Conservation (phyloP, 2,113 vertebrate species). For the Seriola aureovittata region DNA sequence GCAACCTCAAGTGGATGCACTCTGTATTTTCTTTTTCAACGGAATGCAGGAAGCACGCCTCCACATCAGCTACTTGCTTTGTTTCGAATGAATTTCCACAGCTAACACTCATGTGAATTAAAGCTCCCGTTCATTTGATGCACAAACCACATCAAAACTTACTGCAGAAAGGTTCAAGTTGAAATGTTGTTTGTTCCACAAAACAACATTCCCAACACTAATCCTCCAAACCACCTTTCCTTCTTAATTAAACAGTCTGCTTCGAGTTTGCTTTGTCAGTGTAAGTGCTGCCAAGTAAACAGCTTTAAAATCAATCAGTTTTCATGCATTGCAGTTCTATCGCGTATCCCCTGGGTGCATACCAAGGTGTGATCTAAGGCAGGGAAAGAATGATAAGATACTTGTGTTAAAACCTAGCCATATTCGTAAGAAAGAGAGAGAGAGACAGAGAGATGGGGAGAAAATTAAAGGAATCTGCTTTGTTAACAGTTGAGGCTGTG, state of each 20-base stretch:
- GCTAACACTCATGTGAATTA: background rate
- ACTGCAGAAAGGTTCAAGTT: background rate
- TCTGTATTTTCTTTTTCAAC: background rate
- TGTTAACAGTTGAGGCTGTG: conserved; percentile 6
- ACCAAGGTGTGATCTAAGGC: background rate
- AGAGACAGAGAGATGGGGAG: background rate
- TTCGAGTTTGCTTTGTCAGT: background rate
- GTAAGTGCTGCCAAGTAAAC: conserved; percentile 2
- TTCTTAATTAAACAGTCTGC: conserved; percentile 5
- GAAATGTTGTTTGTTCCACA: background rate
- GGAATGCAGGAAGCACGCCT: background rate
- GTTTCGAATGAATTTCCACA: background rate
- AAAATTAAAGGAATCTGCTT: background rate
- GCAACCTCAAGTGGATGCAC: background rate
- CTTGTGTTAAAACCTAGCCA: background rate
- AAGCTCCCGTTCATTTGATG: background rate
- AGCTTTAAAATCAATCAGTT: conserved; percentile 8
- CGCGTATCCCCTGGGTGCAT: background rate
- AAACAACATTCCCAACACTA: background rate
- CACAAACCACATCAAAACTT: background rate
- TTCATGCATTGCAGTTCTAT: conserved; percentile 11
- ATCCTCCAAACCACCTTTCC: background rate
- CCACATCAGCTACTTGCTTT: background rate
- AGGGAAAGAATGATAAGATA: background rate
- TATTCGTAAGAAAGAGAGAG: background rate